A percentile compares a stretch with the other conserved stretches of the same genome.
These are phyloP conservation scores for Timema podura DNA, from an alignment of 2,888 invertebrate genomes.

Conservation along the genomic window DNA sequence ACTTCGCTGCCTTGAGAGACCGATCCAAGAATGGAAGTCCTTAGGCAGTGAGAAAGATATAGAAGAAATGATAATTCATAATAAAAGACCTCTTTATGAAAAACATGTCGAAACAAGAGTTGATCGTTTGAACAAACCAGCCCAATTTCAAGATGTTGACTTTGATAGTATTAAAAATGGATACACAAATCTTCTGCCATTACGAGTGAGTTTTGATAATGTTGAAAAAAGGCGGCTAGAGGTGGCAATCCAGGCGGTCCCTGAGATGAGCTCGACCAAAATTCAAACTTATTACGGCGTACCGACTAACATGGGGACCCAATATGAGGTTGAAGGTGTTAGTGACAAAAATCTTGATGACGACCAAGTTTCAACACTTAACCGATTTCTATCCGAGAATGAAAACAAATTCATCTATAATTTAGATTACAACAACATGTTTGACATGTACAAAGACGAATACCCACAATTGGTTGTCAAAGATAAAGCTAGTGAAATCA, in stretches of 20 bases:
- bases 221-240: background rate
- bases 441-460: conserved; percentile 12
- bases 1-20: background rate
- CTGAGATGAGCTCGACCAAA: background rate
- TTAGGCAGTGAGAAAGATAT: conserved; percentile 8
- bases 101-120: background rate
- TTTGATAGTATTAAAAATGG: background rate
- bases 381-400: background rate
- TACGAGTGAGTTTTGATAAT: background rate
- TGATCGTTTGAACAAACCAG: background rate
- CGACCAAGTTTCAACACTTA: background rate
- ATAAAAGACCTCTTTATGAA: background rate
- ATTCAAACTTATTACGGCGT: background rate
- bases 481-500: background rate
- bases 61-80: background rate
- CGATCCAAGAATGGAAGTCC: background rate
- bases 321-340: background rate
- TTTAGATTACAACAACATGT: background rate
- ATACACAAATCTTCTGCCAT: background rate
- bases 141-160: background rate
- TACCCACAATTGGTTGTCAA: background rate
- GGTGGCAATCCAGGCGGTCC: background rate
- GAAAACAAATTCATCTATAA: background rate
- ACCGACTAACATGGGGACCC: background rate
- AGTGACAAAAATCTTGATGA: background rate